These are phyloP conservation scores for Planococcus citri DNA, from an alignment of 1,140 invertebrate genomes.

Conservation along the genomic window DNA sequence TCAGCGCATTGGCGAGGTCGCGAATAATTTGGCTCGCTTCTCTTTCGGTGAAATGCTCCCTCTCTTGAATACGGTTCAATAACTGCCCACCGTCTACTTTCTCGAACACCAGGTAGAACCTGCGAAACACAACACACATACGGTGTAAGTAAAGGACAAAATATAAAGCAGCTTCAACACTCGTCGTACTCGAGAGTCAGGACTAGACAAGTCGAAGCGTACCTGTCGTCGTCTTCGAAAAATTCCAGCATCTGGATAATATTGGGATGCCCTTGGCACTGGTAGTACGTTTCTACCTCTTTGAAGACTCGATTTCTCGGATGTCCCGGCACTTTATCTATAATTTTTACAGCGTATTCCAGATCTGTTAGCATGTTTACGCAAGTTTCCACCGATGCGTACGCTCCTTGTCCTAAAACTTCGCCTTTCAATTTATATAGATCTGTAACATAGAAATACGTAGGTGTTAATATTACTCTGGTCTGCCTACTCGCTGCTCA, in stretches of 20 bases:
- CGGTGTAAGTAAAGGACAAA: no score
- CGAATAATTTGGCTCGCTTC: constrained; percentile 86
- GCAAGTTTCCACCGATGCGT: constrained; percentile 90
- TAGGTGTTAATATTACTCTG: constrained; percentile 20
- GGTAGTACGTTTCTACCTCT: constrained; percentile 96
- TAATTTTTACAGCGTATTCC: constrained; percentile 95
- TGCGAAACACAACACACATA: constrained; percentile 17
- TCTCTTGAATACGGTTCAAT: constrained; percentile 80
- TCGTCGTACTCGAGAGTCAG: no score
- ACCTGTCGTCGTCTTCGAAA: constrained; percentile 87
- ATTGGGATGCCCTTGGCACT: constrained; percentile 90
- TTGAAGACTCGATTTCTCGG: constrained; percentile 86
- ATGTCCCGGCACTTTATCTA: constrained; percentile 87
- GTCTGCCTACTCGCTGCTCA: constrained; percentile 5
- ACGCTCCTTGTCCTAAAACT: constrained; percentile 87
- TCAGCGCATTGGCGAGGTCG: constrained; percentile 85
- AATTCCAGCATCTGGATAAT: constrained; percentile 95
- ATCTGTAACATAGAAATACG: constrained; percentile 54
- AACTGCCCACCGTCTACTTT: constrained; percentile 89
- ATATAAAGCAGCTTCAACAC: no score
- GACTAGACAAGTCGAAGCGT: not conserved
- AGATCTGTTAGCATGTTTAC: constrained; percentile 77
- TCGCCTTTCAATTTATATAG: constrained; percentile 90
- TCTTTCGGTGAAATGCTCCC: constrained; percentile 83
- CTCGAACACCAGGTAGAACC: constrained; percentile 94